Conservation (phyloP, 2,888 invertebrate species). For the Archips crataeganus region DNA sequence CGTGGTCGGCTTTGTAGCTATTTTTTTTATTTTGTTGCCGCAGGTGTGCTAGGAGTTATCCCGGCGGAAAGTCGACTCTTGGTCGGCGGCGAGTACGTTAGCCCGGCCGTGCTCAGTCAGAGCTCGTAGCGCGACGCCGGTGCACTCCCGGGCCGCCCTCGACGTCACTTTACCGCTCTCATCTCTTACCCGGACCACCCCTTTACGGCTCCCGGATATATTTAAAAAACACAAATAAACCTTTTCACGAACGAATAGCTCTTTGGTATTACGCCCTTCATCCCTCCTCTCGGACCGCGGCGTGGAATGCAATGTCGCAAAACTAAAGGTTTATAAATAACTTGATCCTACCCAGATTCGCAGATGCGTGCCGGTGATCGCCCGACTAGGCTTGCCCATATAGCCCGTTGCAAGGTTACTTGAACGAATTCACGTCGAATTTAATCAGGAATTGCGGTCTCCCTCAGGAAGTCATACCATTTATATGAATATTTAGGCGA, state of each 20-base stretch:
- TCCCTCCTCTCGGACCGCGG: constrained; percentile 65
- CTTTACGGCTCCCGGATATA: constrained; percentile 77
- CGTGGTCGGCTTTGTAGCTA: constrained; percentile 81
- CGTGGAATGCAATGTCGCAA: constrained; percentile 83
- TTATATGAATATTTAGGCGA: constrained; percentile 66
- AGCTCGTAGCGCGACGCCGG: constrained; percentile 70
- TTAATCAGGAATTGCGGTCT: constrained; percentile 72
- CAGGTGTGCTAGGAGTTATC: constrained; percentile 88
- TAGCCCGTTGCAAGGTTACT: constrained; percentile 76
- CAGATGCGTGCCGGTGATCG: constrained; percentile 78
- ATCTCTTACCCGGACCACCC: constrained; percentile 68
- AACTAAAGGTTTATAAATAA: constrained; percentile 62
- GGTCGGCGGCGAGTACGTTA: constrained; percentile 88
- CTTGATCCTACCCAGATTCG: constrained; percentile 66
- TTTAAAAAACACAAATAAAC: constrained; percentile 79
- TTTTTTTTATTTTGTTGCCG: constrained; percentile 82
- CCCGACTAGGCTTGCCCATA: constrained; percentile 84
- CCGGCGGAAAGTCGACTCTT: constrained; percentile 87
- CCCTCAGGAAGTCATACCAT: constrained; percentile 84
- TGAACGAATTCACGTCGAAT: constrained; percentile 61
- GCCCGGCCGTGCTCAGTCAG: constrained; percentile 82
- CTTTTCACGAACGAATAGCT: constrained; percentile 76
- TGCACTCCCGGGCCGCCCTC: constrained; percentile 51
- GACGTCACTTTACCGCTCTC: constrained; percentile 64
- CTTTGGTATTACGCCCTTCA: constrained; percentile 77